phyloP scores from a whole-genome alignment of 2,113 vertebrate genomes.

The Python bivittatus region DNA sequence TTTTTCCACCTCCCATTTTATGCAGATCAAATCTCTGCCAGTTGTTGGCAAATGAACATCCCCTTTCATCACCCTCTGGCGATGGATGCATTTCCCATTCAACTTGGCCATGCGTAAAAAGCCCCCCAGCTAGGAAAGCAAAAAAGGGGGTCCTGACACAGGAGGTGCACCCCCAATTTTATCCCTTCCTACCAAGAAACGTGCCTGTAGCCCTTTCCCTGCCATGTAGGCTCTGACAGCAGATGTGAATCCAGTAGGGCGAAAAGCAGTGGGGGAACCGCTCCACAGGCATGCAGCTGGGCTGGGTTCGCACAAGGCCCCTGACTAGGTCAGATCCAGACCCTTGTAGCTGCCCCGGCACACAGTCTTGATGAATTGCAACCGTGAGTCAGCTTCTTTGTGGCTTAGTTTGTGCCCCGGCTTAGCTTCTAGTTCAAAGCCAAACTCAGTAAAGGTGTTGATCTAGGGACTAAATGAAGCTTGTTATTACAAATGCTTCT shows the following conservation, averaged over 20 bases:
- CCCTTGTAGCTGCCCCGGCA: not conserved
- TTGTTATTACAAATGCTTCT: not conserved
- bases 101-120: not conserved
- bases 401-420: not conserved
- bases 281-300: too few relatives aligned
- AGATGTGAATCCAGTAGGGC: not conserved
- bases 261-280: not conserved
- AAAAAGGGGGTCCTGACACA: not conserved
- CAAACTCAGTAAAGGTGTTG: not conserved
- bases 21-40: not conserved
- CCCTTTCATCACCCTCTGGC: not conserved
- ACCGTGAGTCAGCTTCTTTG: not conserved
- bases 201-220: not conserved
- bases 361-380: not conserved
- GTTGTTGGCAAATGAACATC: not conserved
- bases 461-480: not conserved
- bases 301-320: not conserved
- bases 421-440: not conserved
- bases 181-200: not conserved
- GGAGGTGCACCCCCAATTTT: not conserved
- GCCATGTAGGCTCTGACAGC: not conserved
- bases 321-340: too few relatives aligned
- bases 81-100: not conserved
- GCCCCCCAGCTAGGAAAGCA: not conserved
- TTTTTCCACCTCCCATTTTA: not conserved